phyloP scores from a whole-genome alignment of 1,140 invertebrate species.

The Hyles euphorbiae region DNA sequence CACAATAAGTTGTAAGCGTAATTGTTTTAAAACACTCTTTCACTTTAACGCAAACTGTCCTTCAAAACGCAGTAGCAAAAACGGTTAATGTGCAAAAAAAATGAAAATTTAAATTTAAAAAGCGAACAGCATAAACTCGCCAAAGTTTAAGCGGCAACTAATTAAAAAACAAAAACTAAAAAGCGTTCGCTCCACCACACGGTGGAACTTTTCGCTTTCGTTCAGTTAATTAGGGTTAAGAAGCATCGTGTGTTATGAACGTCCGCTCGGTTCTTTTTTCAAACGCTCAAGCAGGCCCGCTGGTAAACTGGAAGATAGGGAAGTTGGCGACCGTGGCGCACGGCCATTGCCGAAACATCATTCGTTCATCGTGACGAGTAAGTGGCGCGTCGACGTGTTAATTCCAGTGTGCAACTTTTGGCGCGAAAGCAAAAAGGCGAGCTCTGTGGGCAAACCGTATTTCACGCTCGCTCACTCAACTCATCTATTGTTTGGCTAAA shows the following conservation, averaged over 20 bases:
- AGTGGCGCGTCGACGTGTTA: conserved; percentile 1
- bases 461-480: conserved; percentile 1
- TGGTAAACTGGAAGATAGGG: no score
- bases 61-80: conserved; percentile 45
- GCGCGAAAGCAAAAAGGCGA: conserved; percentile 3
- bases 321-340: no score
- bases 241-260: conserved; percentile 49
- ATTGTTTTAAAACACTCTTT: conserved; percentile 6
- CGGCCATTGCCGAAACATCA: no score
- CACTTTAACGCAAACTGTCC: conserved; percentile 37
- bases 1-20: no score
- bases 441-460: neutral
- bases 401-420: conserved; percentile 7
- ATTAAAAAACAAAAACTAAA: conserved; percentile 44
- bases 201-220: conserved; percentile 61
- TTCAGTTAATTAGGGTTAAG: conserved; percentile 67
- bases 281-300: no score
- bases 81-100: conserved; percentile 35
- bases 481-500: conserved; percentile 1
- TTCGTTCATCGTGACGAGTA: no score
- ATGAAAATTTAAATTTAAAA: conserved; percentile 38
- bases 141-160: conserved; percentile 68
- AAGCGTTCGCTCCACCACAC: conserved; percentile 37
- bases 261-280: conserved; percentile 1
- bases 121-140: conserved; percentile 49